Percentiles rank a stretch among this genome's conserved stretches.
phyloP scores from a whole-genome alignment of 2,888 invertebrate species.

The Atethmia centrago region DNA sequence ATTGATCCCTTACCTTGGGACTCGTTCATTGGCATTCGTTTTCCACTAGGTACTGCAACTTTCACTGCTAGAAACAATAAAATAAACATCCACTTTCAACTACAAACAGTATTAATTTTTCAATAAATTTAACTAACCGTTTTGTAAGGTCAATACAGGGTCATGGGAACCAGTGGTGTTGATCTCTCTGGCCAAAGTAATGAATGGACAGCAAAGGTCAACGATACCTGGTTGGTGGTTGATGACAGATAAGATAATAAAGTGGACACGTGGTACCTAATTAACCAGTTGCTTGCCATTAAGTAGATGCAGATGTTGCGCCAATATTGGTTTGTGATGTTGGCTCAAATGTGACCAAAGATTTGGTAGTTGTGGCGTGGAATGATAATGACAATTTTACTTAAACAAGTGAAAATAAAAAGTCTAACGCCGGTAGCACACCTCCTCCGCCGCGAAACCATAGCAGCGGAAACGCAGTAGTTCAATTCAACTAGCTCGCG shows the following conservation, averaged over 20 bases:
- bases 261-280: conserved; percentile 56
- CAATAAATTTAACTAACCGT: conserved; percentile 62
- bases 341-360: conserved; percentile 8
- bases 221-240: conserved; percentile 45
- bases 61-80: conserved; percentile 60
- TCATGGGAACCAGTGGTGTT: conserved; percentile 57
- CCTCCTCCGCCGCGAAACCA: too few species aligned
- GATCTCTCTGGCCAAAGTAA: conserved; percentile 46
- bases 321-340: conserved; percentile 44
- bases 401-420: neutral
- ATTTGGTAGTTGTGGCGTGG: neutral
- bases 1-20: too few species aligned
- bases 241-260: conserved; percentile 67
- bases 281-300: conserved; percentile 53
- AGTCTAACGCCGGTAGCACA: too few species aligned
- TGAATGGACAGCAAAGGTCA: conserved; percentile 49
- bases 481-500: too few species aligned
- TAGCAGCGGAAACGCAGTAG: too few species aligned
- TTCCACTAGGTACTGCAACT: conserved; percentile 34
- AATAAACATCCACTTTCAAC: conserved; percentile 64
- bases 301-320: conserved; percentile 50
- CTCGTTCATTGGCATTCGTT: conserved; percentile 6
- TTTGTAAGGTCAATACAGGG: conserved; percentile 64
- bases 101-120: conserved; percentile 60
- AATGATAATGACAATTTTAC: neutral